Evolutionary conservation across 2,888 invertebrate species (phyloP), one percentile per base, ranked within the genome.

Genomic region (Empis stercorea): DNA sequence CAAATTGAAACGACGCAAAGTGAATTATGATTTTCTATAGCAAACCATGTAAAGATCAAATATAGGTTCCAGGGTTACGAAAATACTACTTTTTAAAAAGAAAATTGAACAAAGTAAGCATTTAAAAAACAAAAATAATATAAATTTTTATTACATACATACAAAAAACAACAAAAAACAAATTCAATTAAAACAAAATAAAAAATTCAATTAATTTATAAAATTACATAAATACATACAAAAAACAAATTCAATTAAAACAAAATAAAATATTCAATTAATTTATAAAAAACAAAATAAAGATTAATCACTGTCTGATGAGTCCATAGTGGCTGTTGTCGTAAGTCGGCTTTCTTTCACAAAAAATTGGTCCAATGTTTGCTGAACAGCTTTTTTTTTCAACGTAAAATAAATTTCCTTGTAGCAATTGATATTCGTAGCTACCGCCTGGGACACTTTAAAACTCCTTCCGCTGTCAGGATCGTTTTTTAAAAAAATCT

Each of bases 211-310:
- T n/a, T n/a, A n/a, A n/a, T n/a, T n/a, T n/a, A n/a, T n/a, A n/a
- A n/a, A n/a, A n/a, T n/a, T n/a, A n/a, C n/a, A n/a, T n/a, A n/a
- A n/a, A n/a, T n/a, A n/a, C n/a, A n/a, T n/a, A n/a, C n/a, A n/a
- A n/a, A n/a, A 32, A 47, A 47, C 16, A 32, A 40, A 44, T 44
- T 48, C 44, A 48, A 44, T 44, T 39, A 43, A 43, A 47, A 47
- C 43, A 43, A 47, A 43, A 38, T 47, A 32, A 39, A 47, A 47
- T 32, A 44, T 36, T 44, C 16, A 32, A 48, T 44, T 44, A 44
- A 44, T 48, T 48, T 44, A 48, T 44, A 20, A 34, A 48, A 47
- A 47, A 44, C 40, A 40, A 48, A 47, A 48, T 44, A 44, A 39
- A 48, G 34, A 48, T 44, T 48, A 40, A 48, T 48, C 44, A 48